A percentile compares a stretch with the other conserved stretches of the same genome.
These are phyloP conservation scores for Melanotaenia pygmaea DNA, from an alignment of 2,797 vertebrate species.

Conservation along the genomic window DNA sequence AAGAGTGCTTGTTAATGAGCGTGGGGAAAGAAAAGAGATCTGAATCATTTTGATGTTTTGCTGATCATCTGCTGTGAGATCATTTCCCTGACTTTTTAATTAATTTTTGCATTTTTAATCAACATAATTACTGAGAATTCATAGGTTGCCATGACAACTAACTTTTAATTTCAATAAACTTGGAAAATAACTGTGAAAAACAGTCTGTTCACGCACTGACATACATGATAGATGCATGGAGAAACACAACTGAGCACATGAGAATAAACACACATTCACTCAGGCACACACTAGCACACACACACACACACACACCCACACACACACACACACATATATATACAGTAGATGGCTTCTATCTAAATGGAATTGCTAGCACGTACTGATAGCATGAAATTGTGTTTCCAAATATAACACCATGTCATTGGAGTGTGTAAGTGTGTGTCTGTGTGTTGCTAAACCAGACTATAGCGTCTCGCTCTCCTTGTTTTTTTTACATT, in stretches of 20 bases:
- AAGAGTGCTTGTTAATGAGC: slow-evolving; percentile 26
- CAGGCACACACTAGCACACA: slow-evolving; percentile 5
- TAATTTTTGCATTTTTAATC: slow-evolving; percentile 81
- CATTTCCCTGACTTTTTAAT: slow-evolving; percentile 77
- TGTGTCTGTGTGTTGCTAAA: slow-evolving; percentile 45
- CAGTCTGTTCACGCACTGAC: slow-evolving; percentile 22
- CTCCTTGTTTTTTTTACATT: slow-evolving; percentile 3
- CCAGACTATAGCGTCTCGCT: slow-evolving; percentile 36
- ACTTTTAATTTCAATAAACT: slow-evolving; percentile 65
- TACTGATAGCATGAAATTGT: slow-evolving; percentile 83
- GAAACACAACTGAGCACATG: slow-evolving; percentile 12
- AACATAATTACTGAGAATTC: slow-evolving; percentile 70
- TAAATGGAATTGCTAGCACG: slow-evolving; percentile 81
- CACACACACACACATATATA: slow-evolving; percentile 46
- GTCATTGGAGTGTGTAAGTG: slow-evolving; percentile 71
- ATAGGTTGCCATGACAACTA: slow-evolving; percentile 71
- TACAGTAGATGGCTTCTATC: slow-evolving; percentile 71
- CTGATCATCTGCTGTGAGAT: slow-evolving; percentile 77
- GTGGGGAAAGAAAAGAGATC: slow-evolving; percentile 39
- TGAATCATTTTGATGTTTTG: slow-evolving; percentile 72
- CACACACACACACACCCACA: slow-evolving; percentile 41
- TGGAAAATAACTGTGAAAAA: slow-evolving; percentile 33
- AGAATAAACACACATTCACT: slow-evolving; percentile 2
- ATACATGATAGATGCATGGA: slow-evolving; percentile 37
- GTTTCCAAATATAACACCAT: slow-evolving; percentile 82